Evolutionary conservation across 2,797 vertebrate species (phyloP).

Genomic region (Aplochiton taeniatus): DNA sequence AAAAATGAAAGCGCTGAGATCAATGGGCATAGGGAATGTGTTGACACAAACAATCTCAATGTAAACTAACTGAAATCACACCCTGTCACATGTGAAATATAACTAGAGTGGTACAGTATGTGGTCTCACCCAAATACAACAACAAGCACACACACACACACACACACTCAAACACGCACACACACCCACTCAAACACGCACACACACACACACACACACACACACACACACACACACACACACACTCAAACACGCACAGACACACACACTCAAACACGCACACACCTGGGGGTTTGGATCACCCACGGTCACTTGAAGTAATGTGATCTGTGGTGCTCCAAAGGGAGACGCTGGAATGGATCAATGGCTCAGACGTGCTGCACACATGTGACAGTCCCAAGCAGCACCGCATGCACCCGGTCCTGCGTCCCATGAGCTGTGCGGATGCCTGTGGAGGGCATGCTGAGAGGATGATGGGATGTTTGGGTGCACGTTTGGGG

Average conservation of each 20-base stretch:
- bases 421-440: conserved; percentile 40
- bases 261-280: too few species aligned
- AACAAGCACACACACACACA: background rate
- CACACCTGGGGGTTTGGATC: conserved; percentile 31
- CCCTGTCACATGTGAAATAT: conserved; percentile 17
- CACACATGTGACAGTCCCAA: conserved; percentile 40
- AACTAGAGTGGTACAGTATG: too few species aligned
- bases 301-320: conserved; percentile 11
- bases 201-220: background rate
- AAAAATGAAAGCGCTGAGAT: conserved; percentile 29
- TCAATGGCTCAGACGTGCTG: conserved; percentile 38
- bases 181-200: background rate
- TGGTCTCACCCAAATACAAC: too few species aligned
- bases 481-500: conserved; percentile 55
- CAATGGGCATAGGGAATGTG: conserved; percentile 6
- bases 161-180: background rate
- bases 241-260: background rate
- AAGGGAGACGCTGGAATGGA: conserved; percentile 28
- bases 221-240: background rate
- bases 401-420: conserved; percentile 35
- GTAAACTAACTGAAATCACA: background rate
- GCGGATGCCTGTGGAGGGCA: conserved; percentile 54
- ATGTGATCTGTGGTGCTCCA: conserved; percentile 5
- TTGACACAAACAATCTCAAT: background rate
- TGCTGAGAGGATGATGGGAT: conserved; percentile 51